These are phyloP conservation scores for crab-eating macaque (Macaca fascicularis) DNA, from an alignment of 2,113 vertebrate genomes.

Conservation along the genomic window DNA sequence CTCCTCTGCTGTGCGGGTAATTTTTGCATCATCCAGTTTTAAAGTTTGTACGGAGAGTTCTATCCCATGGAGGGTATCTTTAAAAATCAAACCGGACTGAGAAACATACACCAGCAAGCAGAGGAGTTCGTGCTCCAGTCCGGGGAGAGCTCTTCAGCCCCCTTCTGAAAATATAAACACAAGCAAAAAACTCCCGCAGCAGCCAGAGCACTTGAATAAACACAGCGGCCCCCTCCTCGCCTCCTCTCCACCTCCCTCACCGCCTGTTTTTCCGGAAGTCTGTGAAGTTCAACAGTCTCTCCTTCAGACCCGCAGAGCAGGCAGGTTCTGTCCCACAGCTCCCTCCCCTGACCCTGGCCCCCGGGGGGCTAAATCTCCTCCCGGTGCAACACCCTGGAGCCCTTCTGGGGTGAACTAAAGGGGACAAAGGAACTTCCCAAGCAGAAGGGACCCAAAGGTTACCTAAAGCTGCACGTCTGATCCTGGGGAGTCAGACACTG, in stretches of 20 bases:
- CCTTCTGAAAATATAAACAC: neutral
- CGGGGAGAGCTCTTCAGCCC: fast-evolving
- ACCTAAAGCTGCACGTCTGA: fast-evolving
- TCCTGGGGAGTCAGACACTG: too few species aligned
- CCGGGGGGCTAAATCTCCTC: neutral
- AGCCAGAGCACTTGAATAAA: neutral
- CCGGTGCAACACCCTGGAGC: neutral
- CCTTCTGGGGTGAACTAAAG: neutral
- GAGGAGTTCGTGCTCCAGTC: fast-evolving
- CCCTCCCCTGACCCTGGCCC: neutral
- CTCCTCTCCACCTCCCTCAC: fast-evolving
- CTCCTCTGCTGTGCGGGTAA: neutral
- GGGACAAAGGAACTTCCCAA: neutral
- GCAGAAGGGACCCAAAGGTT: neutral
- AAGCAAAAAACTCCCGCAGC: neutral
- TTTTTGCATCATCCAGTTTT: neutral
- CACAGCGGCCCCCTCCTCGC: fast-evolving
- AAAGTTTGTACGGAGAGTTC: neutral
- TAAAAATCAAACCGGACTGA: neutral
- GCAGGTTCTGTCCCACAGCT: neutral
- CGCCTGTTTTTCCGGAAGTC: neutral
- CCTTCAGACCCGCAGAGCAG: neutral
- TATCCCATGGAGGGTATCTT: neutral
- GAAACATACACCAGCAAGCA: neutral
- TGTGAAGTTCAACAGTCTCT: neutral